A percentile compares a stretch with the other conserved stretches of the same genome.
Conservation (phyloP, 92 coral and sea anemone genomes). For the Phymanthus crucifer region DNA sequence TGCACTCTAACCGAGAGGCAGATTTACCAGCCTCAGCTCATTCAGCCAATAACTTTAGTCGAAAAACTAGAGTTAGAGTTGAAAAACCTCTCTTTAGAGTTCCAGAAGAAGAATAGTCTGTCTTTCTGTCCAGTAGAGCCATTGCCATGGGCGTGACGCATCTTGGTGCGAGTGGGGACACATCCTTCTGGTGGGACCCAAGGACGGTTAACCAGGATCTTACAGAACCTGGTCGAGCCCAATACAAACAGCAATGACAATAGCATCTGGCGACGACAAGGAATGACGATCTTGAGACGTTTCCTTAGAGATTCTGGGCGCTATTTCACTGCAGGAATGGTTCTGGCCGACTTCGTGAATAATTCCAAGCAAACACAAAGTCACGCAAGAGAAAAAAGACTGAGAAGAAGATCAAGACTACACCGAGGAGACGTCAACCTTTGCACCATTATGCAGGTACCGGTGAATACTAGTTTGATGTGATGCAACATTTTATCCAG, state of each 20-base stretch:
- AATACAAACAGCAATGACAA: background rate
- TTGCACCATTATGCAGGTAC: background rate
- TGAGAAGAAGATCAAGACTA: background rate
- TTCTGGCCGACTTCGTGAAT: background rate
- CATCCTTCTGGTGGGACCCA: background rate
- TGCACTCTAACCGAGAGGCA: too few relatives aligned
- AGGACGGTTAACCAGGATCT: background rate
- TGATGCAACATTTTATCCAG: background rate
- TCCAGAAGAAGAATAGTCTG: too few relatives aligned
- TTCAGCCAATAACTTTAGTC: too few relatives aligned
- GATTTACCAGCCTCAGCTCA: too few relatives aligned
- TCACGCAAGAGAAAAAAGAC: background rate
- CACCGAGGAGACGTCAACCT: background rate
- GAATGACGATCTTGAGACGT: background rate
- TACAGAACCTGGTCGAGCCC: background rate
- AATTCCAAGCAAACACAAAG: background rate
- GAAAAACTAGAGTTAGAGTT: too few relatives aligned
- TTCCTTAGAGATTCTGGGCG: background rate
- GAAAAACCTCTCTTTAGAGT: too few relatives aligned
- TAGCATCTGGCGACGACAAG: background rate
- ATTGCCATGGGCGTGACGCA: too few relatives aligned
- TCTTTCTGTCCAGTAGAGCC: too few relatives aligned
- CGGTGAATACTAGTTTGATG: background rate
- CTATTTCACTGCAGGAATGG: background rate
- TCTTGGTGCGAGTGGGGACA: too few relatives aligned